Conservation (phyloP, 1,140 invertebrate genomes). For the Bombus superbus region DNA sequence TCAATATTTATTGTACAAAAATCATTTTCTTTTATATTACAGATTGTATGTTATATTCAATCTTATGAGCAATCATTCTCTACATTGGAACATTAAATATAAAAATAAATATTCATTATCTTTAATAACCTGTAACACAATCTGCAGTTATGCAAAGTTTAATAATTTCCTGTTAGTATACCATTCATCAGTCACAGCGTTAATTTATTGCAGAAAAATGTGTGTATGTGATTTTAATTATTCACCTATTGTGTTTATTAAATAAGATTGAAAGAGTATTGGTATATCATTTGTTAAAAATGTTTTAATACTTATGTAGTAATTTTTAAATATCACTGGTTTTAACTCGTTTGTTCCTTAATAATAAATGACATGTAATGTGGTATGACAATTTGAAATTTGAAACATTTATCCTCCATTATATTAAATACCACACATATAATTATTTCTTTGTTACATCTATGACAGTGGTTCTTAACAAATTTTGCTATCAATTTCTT, state of each 20-base stretch:
- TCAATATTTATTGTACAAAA: neutral
- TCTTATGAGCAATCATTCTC: neutral
- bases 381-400: neutral
- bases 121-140: constrained; percentile 3
- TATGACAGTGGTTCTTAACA: neutral
- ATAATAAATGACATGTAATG: neutral
- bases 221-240: neutral
- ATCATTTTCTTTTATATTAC: neutral
- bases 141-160: neutral
- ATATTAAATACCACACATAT: neutral
- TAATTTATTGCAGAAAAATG: neutral
- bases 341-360: neutral
- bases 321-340: neutral
- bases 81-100: neutral
- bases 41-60: neutral
- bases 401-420: neutral
- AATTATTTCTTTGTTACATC: neutral
- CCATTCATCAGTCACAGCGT: too few species aligned
- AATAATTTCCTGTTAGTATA: neutral
- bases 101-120: neutral
- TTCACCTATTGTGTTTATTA: neutral
- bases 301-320: neutral
- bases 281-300: neutral
- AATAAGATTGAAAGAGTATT: neutral
- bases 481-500: neutral